Conservation (phyloP, 2,113 vertebrate species). For the Mystacornis crossleyi region DNA sequence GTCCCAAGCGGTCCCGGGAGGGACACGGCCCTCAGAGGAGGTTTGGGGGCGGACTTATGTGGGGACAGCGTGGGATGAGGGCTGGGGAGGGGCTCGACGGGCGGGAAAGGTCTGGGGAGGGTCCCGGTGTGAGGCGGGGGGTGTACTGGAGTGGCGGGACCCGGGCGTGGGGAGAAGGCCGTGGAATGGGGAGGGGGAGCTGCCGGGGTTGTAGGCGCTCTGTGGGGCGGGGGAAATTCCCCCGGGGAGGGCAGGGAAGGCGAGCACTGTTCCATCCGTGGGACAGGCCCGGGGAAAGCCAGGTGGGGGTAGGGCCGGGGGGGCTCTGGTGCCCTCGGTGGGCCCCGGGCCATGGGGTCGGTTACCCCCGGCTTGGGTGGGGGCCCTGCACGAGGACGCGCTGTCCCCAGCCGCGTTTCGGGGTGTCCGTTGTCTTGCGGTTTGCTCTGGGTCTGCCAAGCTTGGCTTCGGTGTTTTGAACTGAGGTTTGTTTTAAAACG, state of each 20-base stretch:
- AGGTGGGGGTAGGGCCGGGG: no score
- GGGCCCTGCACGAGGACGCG: fast-evolving
- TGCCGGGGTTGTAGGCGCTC: background rate
- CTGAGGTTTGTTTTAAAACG: fast-evolving
- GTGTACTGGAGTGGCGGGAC: no score
- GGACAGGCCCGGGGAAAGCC: no score
- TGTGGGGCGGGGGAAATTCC: fast-evolving
- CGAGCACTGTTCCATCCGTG: background rate
- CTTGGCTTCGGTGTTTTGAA: background rate
- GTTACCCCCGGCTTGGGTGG: fast-evolving
- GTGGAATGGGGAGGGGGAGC: fast-evolving
- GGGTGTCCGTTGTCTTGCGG: fast-evolving
- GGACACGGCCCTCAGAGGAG: no score
- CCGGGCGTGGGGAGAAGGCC: background rate
- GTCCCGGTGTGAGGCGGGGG: no score
- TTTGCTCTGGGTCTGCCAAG: no score
- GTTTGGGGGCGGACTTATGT: no score
- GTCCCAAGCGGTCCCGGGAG: no score
- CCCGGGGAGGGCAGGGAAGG: fast-evolving
- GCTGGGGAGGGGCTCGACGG: no score
- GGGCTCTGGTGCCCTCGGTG: background rate
- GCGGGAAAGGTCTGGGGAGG: no score
- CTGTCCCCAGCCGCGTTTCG: fast-evolving
- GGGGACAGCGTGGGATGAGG: no score
- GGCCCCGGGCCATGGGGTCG: background rate